phyloP scores from a whole-genome alignment of 2,113 vertebrate species.

The Ranitomeya variabilis region DNA sequence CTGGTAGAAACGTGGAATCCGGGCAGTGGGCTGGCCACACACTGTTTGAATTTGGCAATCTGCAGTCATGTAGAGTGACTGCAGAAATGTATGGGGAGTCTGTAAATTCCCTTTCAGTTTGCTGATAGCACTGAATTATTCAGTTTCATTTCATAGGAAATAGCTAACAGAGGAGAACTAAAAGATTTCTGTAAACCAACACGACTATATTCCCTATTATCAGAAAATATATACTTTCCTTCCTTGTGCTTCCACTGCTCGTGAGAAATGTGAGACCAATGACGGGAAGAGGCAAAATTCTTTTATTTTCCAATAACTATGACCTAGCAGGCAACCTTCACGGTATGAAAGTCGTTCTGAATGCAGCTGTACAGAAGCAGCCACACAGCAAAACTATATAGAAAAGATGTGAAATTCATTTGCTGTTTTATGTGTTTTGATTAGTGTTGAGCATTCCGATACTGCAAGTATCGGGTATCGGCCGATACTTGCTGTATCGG shows the following conservation, averaged over 20 bases:
- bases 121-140: conserved; percentile 2
- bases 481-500: no score
- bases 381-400: conserved; percentile 24
- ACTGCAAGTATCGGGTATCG: no score
- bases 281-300: not conserved
- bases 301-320: conserved; percentile 25
- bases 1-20: no score
- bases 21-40: no score
- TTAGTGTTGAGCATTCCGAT: no score
- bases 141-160: not conserved
- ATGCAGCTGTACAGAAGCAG: conserved; percentile 29
- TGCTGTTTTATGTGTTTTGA: conserved; percentile 21
- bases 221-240: not conserved
- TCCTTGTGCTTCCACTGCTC: not conserved
- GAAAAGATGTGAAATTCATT: conserved; percentile 31
- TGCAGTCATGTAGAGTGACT: no score
- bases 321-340: conserved; percentile 46
- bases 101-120: conserved; percentile 1
- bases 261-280: not conserved
- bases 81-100: not conserved
- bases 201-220: not conserved
- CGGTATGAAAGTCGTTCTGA: conserved; percentile 1
- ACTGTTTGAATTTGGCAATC: no score
- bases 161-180: not conserved
- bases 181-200: not conserved